phyloP scores from a whole-genome alignment of 1,140 invertebrate species.

The Triops longicaudatus region DNA sequence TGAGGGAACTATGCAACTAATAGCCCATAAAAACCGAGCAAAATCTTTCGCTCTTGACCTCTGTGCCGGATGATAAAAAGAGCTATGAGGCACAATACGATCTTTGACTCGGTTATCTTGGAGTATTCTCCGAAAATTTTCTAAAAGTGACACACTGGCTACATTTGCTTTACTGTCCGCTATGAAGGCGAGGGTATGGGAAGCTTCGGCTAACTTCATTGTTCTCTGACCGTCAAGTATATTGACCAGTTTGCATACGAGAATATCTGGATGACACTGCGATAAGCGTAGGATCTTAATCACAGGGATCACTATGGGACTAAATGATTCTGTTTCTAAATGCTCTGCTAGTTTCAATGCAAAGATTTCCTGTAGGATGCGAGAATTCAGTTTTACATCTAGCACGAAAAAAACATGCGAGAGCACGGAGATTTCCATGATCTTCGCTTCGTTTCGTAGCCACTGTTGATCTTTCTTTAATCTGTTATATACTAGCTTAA shows the following conservation, averaged over 20 bases:
- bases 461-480: background rate
- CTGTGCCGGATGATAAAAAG: constrained; percentile 20
- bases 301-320: background rate
- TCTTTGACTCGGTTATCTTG: background rate
- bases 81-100: background rate
- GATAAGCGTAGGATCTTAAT: constrained; percentile 23
- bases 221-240: background rate
- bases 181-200: constrained; percentile 21
- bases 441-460: background rate
- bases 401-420: background rate
- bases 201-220: constrained; percentile 19
- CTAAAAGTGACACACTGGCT: background rate
- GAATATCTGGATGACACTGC: background rate
- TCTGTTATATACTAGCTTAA: background rate
- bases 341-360: background rate
- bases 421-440: background rate
- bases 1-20: constrained; percentile 3
- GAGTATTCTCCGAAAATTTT: constrained; percentile 1
- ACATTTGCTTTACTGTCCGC: constrained; percentile 16
- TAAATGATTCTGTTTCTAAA: background rate
- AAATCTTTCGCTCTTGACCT: constrained; percentile 24
- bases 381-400: background rate
- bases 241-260: background rate
- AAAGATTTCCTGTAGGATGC: background rate
- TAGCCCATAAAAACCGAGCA: constrained; percentile 21